These are phyloP conservation scores for Toxonevra muliebris DNA, from an alignment of 2,888 invertebrate genomes.

Conservation along the genomic window DNA sequence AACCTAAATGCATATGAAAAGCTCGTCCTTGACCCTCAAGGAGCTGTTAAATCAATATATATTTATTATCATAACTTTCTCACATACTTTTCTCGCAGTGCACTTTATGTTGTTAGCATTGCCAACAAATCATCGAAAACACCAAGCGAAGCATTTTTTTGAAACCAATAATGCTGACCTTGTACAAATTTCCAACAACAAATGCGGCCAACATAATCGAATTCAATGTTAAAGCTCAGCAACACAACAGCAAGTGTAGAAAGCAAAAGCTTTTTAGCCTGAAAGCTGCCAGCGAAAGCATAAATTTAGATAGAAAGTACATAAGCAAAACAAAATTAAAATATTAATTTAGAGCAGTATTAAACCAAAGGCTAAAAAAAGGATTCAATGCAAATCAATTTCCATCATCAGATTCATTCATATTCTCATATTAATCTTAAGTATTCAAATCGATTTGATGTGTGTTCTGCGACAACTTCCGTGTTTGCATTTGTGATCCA, in stretches of 20 bases:
- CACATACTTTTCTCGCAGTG: conserved; percentile 21
- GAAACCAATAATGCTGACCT: conserved; percentile 30
- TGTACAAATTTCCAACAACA: conserved; percentile 33
- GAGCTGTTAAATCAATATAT: too few species aligned
- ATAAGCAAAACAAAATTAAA: background rate
- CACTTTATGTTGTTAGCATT: conserved; percentile 25
- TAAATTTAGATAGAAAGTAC: background rate
- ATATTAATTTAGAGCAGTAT: background rate
- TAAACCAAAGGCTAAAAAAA: too few species aligned
- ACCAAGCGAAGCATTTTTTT: background rate
- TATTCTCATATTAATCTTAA: too few species aligned
- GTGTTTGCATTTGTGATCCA: conserved; percentile 30
- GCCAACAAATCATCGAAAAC: conserved; percentile 39
- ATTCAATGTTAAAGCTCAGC: conserved; percentile 34
- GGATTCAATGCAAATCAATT: too few species aligned
- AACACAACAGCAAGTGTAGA: conserved; percentile 4
- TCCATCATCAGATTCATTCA: too few species aligned
- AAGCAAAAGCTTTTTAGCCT: conserved; percentile 6
- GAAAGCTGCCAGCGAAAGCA: conserved; percentile 1
- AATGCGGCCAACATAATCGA: conserved; percentile 34
- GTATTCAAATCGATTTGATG: too few species aligned
- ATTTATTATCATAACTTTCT: too few species aligned
- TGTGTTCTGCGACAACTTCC: too few species aligned
- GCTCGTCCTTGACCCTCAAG: too few species aligned
- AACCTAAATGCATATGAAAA: too few species aligned